These are phyloP conservation scores for Typhlichthys eigenmanni DNA, from an alignment of 2,797 vertebrate species.

Conservation along the genomic window DNA sequence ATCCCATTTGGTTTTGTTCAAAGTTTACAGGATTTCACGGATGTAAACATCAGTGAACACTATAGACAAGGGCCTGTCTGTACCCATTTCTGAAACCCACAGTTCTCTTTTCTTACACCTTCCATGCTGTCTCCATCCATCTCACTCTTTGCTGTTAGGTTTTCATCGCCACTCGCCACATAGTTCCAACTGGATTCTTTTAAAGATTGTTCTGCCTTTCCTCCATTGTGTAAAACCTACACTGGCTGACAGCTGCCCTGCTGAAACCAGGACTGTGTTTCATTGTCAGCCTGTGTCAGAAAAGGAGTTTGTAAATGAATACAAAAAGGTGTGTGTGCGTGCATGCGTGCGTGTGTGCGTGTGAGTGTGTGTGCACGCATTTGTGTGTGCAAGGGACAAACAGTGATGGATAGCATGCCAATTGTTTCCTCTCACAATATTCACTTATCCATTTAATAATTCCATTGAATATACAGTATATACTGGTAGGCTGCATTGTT, in stretches of 20 bases:
- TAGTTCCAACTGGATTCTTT: constrained; percentile 61
- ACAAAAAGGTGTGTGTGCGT: constrained; percentile 24
- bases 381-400: not conserved
- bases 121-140: constrained; percentile 51
- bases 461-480: not conserved
- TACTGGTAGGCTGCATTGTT: constrained; percentile 11
- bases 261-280: constrained; percentile 53
- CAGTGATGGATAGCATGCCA: no score
- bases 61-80: constrained; percentile 41
- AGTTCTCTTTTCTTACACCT: constrained; percentile 44
- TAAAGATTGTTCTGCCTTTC: constrained; percentile 34
- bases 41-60: constrained; percentile 35
- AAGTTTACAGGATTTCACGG: constrained; percentile 51
- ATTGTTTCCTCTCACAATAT: no score
- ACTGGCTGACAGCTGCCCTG: constrained; percentile 60
- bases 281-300: constrained; percentile 66
- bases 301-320: constrained; percentile 46
- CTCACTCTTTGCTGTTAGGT: constrained; percentile 43
- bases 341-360: constrained; percentile 10
- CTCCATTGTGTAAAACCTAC: constrained; percentile 58
- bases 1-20: constrained; percentile 54
- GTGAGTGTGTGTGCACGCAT: not conserved
- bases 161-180: constrained; percentile 55
- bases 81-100: constrained; percentile 51
- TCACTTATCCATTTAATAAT: no score